Evolutionary conservation across 2,888 invertebrate species (phyloP), one percentile per base, ranked within the genome.

Genomic region (Scrobipalpa atriplicella): DNA sequence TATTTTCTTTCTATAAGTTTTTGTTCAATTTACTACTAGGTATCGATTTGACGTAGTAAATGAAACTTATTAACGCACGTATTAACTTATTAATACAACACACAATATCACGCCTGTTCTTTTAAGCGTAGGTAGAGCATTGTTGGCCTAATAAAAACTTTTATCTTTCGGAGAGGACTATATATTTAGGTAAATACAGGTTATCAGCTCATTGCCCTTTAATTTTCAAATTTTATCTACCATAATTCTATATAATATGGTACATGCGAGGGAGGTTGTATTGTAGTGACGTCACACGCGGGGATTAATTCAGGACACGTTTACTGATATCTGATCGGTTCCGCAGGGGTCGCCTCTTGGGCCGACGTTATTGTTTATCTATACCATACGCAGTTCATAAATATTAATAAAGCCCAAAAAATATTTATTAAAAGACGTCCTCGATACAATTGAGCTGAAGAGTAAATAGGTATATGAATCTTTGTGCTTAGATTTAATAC

Each of bases 231-330:
- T 29, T 13, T 21, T 10, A 13, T 19, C 18, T 52, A 9, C 10
- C 19, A 18, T 52, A 19, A 10, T 13, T 3, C 7, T 18, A 18
- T 10, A 2, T 52, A n/a, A 52, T 29, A 29, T 56, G 8, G 11
- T 16, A 8, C n/a, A 51, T 16, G 0, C 10, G 2, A n/a, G 13
- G 29, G 9, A 58, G 16, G 38, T 58, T 29, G 47, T 47, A 47
- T 38, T 86, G 81, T 85, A 82, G 82, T 85, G 82, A 79, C 81
- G 86, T 85, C 87, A 84, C 82, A 85, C 81, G 76, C 82, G 83
- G 83, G 86, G 86, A 90, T 90, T 90, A 90, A 90, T 90, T 86
- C 89, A 81, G 83, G 82, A 83, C 90, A 90, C 90, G 90, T 90
- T 83, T 76, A 73, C 79, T 81, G 87, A 85, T 89, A 90, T 90